phyloP scores from a whole-genome alignment of 2,113 vertebrate genomes.

The Chionis minor region DNA sequence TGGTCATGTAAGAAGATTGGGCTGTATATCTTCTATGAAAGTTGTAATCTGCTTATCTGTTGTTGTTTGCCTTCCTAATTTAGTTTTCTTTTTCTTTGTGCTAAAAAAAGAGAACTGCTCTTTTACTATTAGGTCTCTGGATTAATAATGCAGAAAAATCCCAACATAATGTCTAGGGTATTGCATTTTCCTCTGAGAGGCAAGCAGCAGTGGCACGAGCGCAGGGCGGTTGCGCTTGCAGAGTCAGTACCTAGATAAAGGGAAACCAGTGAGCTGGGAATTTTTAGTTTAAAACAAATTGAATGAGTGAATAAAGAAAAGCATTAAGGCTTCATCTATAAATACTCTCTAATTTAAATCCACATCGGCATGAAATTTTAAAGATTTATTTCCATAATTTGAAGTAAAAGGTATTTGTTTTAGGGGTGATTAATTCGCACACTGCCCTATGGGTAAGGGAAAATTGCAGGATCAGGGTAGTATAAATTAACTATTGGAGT shows the following conservation, averaged over 20 bases:
- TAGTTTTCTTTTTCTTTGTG: background rate
- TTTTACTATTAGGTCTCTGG: background rate
- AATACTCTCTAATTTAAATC: constrained; percentile 39
- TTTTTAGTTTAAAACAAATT: constrained; percentile 26
- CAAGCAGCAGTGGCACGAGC: background rate
- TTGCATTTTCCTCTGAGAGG: background rate
- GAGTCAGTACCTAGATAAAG: background rate
- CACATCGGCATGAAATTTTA: constrained; percentile 7
- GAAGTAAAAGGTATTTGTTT: constrained; percentile 48
- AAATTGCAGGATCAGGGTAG: constrained; percentile 1
- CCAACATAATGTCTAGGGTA: background rate
- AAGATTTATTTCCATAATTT: constrained; percentile 52
- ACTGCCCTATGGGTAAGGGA: constrained; percentile 19
- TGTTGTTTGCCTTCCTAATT: background rate
- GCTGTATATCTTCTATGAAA: background rate
- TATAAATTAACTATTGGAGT: background rate
- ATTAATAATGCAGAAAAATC: background rate
- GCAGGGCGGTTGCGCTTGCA: background rate
- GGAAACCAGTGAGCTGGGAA: background rate
- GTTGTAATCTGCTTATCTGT: background rate
- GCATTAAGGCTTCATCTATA: background rate
- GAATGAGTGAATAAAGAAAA: constrained; percentile 34
- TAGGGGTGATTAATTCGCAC: constrained; percentile 18
- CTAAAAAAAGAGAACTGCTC: background rate
- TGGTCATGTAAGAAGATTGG: background rate